Base-by-base conservation (phyloP, 2,113 vertebrate genomes). In the Channa argus region DNA sequence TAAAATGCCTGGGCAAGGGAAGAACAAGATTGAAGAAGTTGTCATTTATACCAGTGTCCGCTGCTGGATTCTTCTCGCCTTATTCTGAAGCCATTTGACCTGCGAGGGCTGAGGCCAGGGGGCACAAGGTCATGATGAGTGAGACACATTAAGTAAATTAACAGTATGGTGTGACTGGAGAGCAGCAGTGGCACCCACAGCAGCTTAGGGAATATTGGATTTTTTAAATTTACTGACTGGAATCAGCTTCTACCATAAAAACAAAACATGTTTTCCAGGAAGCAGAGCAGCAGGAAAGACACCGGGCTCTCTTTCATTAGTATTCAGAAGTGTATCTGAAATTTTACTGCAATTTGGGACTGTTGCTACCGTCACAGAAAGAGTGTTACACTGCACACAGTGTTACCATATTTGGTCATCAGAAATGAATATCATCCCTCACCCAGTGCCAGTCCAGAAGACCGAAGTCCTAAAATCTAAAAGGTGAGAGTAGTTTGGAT, bases 391-490 rank as follows among this genome's bases (percentile, higher is more conserved):
- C 67, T 44, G 67, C 80, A 87, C 71, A 82, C 81, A 61, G 62
- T 68, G 80, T 84, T 86, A 88, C 87, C 93, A 86, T 38, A 63
- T 47, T 84, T 72, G 69, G 91, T 94, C 92, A 94, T 97, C 95
- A 98, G 94, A 99, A 97, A 96, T 96, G 95, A 96, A 97, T 91
- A 93, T 98, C 96, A 96, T 98, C 96, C 95, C 97, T 92, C 24
- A 96, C 95, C 97, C 96, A 99, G 94, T 96, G 95, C 96, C 96
- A 97, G 95, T 98, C 96, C 92, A 96, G 96, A 91, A 97, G 95
- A 90, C 96, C 94, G 85, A 94, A 93, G 95, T 96, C 96, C 93
- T 96, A 95, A 90, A 95, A 92, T 96, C 98, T 99, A 96, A 79
- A 97, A 98, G 64, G 92, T 94, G 94, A 89, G 76, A 96, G 64